Percentiles rank a stretch among this genome's conserved stretches.
Conservation (phyloP, 2,888 invertebrate genomes). For the Latrodectus elegans region DNA sequence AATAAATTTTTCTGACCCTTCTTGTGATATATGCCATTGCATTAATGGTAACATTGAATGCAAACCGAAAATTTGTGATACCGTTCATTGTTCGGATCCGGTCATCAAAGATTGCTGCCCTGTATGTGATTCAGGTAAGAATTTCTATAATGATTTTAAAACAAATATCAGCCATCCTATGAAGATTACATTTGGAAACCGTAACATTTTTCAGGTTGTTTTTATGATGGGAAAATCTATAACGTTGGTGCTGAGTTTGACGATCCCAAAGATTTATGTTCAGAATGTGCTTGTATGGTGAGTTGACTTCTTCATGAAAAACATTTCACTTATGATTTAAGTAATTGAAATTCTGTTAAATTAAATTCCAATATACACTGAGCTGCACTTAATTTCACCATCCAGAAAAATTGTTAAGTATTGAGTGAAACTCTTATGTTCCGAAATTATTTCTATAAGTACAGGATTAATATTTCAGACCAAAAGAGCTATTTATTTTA, state of each 20-base stretch:
- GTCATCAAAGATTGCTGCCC: slow-evolving; percentile 61
- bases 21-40: slow-evolving; percentile 40
- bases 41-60: slow-evolving; percentile 46
- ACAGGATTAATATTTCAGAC: too few relatives aligned
- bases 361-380: too few relatives aligned
- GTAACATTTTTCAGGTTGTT: slow-evolving; percentile 29
- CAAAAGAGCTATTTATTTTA: too few relatives aligned
- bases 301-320: not conserved
- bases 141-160: not conserved
- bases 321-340: not conserved
- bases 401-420: too few relatives aligned
- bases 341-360: too few relatives aligned
- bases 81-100: slow-evolving; percentile 44
- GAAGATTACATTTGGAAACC: not conserved
- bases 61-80: slow-evolving; percentile 36
- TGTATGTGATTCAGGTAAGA: slow-evolving; percentile 56
- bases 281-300: slow-evolving; percentile 67
- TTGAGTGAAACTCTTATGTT: too few relatives aligned
- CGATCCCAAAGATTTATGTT: slow-evolving; percentile 51
- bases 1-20: slow-evolving; percentile 11
- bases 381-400: too few relatives aligned
- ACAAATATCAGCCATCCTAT: not conserved
- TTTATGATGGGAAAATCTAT: slow-evolving; percentile 55
- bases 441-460: too few relatives aligned
- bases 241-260: slow-evolving; percentile 63